Conservation (phyloP, 2,888 invertebrate species). For the Tenthredo distinguenda region DNA sequence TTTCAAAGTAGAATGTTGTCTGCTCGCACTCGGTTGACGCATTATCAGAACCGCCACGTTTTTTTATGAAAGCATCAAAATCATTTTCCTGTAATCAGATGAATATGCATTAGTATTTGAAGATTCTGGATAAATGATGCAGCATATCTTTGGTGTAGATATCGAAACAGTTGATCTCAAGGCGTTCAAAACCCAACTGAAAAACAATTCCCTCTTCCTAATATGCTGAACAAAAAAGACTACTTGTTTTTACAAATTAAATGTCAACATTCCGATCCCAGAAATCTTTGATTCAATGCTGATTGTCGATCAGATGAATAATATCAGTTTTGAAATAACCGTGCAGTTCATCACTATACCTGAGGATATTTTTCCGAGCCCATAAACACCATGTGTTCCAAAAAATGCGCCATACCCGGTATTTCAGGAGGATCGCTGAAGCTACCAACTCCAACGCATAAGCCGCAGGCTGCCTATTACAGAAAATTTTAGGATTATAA, state of each 20-base stretch:
- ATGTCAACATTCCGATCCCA: not conserved
- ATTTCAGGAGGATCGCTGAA: slow-evolving; percentile 89
- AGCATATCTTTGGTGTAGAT: not conserved
- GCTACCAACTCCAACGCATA: slow-evolving; percentile 88
- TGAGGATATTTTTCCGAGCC: slow-evolving; percentile 93
- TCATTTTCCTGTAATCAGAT: slow-evolving; percentile 71
- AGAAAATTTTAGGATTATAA: not conserved
- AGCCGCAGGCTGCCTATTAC: slow-evolving; percentile 85
- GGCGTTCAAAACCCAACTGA: not conserved
- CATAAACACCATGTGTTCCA: slow-evolving; percentile 97
- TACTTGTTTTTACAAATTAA: not conserved
- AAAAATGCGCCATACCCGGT: slow-evolving; percentile 91
- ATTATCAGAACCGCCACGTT: slow-evolving; percentile 92
- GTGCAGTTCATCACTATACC: slow-evolving; percentile 78
- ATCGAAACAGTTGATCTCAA: not conserved
- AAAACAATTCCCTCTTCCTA: slow-evolving; percentile 43
- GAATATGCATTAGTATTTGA: not conserved
- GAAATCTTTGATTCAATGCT: slow-evolving; percentile 8
- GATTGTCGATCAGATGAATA: slow-evolving; percentile 80
- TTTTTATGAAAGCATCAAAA: slow-evolving; percentile 79
- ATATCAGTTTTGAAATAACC: slow-evolving; percentile 78
- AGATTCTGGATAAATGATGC: not conserved
- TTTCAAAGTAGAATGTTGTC: slow-evolving; percentile 94
- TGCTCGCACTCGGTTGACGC: slow-evolving; percentile 93
- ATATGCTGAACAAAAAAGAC: not conserved